Conservation (phyloP, 2,797 vertebrate species). For the Thalassophryne amazonica region DNA sequence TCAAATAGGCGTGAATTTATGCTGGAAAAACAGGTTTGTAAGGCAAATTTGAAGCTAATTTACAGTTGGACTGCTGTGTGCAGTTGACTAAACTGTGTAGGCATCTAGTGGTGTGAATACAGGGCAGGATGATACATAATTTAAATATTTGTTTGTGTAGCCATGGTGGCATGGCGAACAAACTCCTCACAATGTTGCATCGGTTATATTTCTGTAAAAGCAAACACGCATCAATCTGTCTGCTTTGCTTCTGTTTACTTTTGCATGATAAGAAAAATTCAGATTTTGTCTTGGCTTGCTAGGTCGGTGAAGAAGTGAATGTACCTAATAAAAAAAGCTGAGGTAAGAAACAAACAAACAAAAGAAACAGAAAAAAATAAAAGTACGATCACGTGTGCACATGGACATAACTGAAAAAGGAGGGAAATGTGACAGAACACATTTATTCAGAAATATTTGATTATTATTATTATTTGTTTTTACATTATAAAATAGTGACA, state of each 20-base stretch:
- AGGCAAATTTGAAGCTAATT: constrained; percentile 74
- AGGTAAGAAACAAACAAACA: constrained; percentile 90
- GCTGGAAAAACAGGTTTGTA: constrained; percentile 63
- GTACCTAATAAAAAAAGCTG: constrained; percentile 70
- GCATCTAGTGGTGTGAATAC: constrained; percentile 69
- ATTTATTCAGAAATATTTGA: constrained; percentile 30
- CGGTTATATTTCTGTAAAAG: constrained; percentile 16
- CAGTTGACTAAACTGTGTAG: constrained; percentile 65
- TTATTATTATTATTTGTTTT: constrained; percentile 38
- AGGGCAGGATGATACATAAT: constrained; percentile 49
- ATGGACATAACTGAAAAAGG: constrained; percentile 39
- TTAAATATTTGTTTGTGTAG: constrained; percentile 30
- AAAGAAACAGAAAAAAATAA: constrained; percentile 84
- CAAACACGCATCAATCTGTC: constrained; percentile 18
- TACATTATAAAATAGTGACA: constrained; percentile 70
- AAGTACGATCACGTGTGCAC: constrained; percentile 70
- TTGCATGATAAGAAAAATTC: constrained; percentile 23
- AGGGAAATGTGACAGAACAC: constrained; percentile 27
- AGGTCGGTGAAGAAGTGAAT: constrained; percentile 38
- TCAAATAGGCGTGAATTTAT: constrained; percentile 55
- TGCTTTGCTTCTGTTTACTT: constrained; percentile 28
- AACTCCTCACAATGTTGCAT: constrained; percentile 13
- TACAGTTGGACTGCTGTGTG: constrained; percentile 50
- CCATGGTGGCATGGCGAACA: constrained; percentile 30
- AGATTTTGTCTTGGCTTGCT: constrained; percentile 9